Percentiles rank a stretch among this genome's conserved stretches.
phyloP scores from a whole-genome alignment of 2,113 vertebrate genomes.

The Crotophaga sulcirostris region DNA sequence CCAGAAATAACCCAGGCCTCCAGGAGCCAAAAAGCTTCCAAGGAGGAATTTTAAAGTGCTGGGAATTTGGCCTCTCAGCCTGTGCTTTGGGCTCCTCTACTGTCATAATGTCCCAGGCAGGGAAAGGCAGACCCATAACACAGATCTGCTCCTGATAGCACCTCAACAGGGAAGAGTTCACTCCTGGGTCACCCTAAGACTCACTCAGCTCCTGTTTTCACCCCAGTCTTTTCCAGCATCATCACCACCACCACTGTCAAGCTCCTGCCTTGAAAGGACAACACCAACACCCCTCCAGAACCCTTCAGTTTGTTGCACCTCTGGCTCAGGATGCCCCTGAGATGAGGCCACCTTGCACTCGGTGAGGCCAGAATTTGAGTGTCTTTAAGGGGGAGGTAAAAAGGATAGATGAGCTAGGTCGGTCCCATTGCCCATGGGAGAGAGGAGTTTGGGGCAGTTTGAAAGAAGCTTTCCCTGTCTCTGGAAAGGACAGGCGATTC shows the following conservation, averaged over 20 bases:
- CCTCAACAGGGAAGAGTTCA: not conserved
- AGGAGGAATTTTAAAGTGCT: constrained; percentile 53
- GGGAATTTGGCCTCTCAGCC: constrained; percentile 59
- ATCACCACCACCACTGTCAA: not conserved
- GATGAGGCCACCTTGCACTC: not conserved
- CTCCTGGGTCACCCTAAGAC: not conserved
- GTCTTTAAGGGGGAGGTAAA: not conserved
- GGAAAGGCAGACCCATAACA: not conserved
- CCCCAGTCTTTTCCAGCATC: not conserved
- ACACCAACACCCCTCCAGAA: not conserved
- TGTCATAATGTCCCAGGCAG: not conserved
- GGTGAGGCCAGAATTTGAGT: not conserved
- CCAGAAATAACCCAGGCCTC: constrained; percentile 59
- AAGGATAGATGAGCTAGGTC: not conserved
- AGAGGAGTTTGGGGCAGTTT: not conserved
- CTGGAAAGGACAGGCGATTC: not conserved
- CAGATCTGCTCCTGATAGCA: not conserved
- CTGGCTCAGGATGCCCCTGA: not conserved
- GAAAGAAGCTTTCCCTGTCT: not conserved
- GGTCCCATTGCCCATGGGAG: not conserved
- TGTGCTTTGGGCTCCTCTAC: not conserved
- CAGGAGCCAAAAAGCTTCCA: constrained; percentile 62
- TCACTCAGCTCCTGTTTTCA: not conserved
- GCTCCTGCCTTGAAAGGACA: not conserved
- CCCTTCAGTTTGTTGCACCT: not conserved